phyloP scores from a whole-genome alignment of 2,888 invertebrate species.

The Harmothoe impar region DNA sequence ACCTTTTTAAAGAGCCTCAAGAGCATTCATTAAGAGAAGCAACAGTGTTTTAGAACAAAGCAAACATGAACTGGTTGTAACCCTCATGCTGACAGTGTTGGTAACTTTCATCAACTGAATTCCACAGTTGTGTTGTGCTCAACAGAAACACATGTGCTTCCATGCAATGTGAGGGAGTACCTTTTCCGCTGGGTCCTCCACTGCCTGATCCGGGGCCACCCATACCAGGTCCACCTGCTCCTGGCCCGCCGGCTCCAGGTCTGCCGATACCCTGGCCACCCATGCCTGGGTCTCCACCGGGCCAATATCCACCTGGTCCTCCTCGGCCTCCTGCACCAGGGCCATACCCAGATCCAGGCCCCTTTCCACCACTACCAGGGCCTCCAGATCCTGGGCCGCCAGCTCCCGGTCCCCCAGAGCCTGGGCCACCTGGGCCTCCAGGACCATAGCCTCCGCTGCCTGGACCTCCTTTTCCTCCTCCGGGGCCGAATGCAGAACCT shows the following conservation, averaged over 20 bases:
- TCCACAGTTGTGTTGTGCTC: too few relatives aligned
- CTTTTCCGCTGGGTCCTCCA: slow-evolving; percentile 34
- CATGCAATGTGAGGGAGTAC: slow-evolving; percentile 23
- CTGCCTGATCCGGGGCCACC: slow-evolving; percentile 2
- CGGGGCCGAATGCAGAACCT: background rate
- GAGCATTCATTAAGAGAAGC: too few relatives aligned
- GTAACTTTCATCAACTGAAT: too few relatives aligned
- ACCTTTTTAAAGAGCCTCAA: too few relatives aligned
- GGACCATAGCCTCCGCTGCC: background rate
- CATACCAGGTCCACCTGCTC: background rate
- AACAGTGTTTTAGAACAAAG: too few relatives aligned
- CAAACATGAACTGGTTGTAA: too few relatives aligned
- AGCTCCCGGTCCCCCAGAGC: background rate
- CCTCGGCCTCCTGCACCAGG: background rate
- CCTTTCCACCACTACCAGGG: background rate
- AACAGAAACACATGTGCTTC: background rate
- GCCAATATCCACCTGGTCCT: background rate
- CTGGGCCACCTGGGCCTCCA: background rate
- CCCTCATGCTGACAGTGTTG: too few relatives aligned
- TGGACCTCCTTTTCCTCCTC: background rate
- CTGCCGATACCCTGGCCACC: background rate
- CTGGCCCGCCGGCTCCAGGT: background rate
- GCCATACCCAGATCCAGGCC: background rate
- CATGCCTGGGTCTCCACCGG: background rate
- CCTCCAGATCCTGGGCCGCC: background rate